Percentiles rank a stretch among this genome's conserved stretches.
Evolutionary conservation across 1,140 invertebrate genomes (phyloP).

Genomic region (Penaeus vannamei): DNA sequence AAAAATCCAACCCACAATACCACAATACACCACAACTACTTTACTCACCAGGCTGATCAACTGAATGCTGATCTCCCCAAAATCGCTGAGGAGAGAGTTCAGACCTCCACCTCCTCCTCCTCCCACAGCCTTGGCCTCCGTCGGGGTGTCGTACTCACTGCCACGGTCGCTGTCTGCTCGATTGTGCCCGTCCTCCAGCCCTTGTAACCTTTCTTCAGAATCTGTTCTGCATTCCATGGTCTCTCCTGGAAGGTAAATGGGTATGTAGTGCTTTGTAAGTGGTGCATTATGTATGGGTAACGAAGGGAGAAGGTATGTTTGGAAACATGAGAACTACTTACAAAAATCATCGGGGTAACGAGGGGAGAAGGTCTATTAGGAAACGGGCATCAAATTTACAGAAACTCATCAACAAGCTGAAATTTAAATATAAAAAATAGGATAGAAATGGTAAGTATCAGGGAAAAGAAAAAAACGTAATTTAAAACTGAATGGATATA

Average conservation of each 20-base stretch:
- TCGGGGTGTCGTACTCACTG: constrained; percentile 23
- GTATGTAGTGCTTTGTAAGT: too few species aligned
- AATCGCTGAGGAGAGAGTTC: constrained; percentile 48
- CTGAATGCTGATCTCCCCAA: constrained; percentile 61
- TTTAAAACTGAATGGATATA: background rate
- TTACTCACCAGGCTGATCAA: constrained; percentile 57
- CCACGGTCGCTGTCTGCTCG: constrained; percentile 26
- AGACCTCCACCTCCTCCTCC: constrained; percentile 38
- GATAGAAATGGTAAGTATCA: background rate
- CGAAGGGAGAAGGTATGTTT: background rate
- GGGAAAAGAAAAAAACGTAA: background rate
- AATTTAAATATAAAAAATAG: background rate
- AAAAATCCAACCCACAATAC: background rate
- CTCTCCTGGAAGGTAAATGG: constrained; percentile 44
- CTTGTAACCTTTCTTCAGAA: constrained; percentile 59
- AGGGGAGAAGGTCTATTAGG: background rate
- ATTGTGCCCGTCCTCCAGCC: constrained; percentile 46
- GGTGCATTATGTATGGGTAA: background rate
- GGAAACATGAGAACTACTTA: too few species aligned
- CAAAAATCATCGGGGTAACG: too few species aligned
- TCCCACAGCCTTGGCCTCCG: constrained; percentile 9
- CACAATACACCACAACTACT: background rate
- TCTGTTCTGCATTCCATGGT: constrained; percentile 65
- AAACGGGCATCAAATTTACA: too few species aligned
- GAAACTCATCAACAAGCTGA: too few species aligned